These are phyloP conservation scores for Tenthredo notha DNA, from an alignment of 2,888 invertebrate genomes.

Conservation along the genomic window DNA sequence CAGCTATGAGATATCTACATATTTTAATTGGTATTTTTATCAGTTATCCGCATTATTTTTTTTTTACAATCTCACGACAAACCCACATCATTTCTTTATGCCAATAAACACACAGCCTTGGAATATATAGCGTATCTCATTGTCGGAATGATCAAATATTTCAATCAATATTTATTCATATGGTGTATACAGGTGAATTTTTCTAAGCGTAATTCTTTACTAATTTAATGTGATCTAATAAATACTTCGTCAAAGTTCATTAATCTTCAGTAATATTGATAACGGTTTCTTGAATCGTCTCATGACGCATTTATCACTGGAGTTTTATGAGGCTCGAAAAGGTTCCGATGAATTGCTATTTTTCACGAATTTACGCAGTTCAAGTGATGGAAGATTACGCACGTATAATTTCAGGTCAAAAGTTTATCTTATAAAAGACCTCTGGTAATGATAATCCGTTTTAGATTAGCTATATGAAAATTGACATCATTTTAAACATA, in stretches of 20 bases:
- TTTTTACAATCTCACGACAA: background rate
- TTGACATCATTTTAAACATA: background rate
- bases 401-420: slow-evolving; percentile 9
- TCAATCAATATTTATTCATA: background rate
- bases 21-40: background rate
- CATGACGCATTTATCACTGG: background rate
- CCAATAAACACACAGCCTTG: background rate
- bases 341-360: background rate
- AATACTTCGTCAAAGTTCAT: background rate
- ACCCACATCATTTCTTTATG: background rate
- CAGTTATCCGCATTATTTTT: background rate
- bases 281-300: background rate
- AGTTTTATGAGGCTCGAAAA: background rate
- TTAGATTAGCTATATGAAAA: background rate
- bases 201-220: background rate
- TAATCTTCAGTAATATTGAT: background rate
- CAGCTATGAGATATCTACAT: background rate
- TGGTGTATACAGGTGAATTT: background rate
- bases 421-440: slow-evolving; percentile 31
- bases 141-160: no score
- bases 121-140: background rate
- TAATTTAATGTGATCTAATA: background rate
- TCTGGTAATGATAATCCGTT: background rate
- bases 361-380: slow-evolving; percentile 28
- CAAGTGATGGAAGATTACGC: background rate